Percentiles rank a stretch among this genome's conserved stretches.
phyloP scores from a whole-genome alignment of 2,113 vertebrate genomes.

The Thunnus maccoyii region DNA sequence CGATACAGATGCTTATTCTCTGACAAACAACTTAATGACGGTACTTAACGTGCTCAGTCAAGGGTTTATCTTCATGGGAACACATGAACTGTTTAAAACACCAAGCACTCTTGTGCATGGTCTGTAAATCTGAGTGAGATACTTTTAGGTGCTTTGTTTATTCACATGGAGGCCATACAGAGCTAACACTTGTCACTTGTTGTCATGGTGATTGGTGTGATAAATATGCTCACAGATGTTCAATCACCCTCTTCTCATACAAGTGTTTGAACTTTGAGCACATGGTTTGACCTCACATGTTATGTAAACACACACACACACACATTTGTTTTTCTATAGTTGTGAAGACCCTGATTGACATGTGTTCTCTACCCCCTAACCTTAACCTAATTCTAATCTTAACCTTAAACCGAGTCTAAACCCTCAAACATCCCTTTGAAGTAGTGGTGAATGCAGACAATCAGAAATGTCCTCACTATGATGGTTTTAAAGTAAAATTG shows the following conservation, averaged over 20 bases:
- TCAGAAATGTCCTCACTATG: too few relatives aligned
- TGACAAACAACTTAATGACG: slow-evolving; percentile 62
- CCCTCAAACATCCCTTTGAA: too few relatives aligned
- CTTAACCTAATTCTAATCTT: too few relatives aligned
- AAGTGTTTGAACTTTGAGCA: slow-evolving; percentile 67
- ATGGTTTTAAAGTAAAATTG: too few relatives aligned
- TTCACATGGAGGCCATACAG: slow-evolving; percentile 65
- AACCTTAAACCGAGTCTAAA: too few relatives aligned
- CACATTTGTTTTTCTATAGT: too few relatives aligned
- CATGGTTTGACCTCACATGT: slow-evolving; percentile 69
- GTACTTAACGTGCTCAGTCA: slow-evolving; percentile 24
- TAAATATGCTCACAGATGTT: slow-evolving; percentile 73
- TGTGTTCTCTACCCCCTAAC: too few relatives aligned
- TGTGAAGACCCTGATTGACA: too few relatives aligned
- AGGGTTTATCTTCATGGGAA: slow-evolving; percentile 51
- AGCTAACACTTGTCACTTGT: slow-evolving; percentile 53
- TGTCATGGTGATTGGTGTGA: slow-evolving; percentile 62
- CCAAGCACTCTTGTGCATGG: neutral
- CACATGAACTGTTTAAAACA: neutral
- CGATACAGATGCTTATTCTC: slow-evolving; percentile 52
- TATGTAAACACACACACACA: slow-evolving; percentile 65
- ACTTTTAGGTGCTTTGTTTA: slow-evolving; percentile 62
- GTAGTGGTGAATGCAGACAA: too few relatives aligned
- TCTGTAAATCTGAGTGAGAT: neutral
- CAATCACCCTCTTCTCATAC: slow-evolving; percentile 37